Evolutionary conservation across 1,140 invertebrate genomes (phyloP).

Genomic region (Steinernema feltiae): DNA sequence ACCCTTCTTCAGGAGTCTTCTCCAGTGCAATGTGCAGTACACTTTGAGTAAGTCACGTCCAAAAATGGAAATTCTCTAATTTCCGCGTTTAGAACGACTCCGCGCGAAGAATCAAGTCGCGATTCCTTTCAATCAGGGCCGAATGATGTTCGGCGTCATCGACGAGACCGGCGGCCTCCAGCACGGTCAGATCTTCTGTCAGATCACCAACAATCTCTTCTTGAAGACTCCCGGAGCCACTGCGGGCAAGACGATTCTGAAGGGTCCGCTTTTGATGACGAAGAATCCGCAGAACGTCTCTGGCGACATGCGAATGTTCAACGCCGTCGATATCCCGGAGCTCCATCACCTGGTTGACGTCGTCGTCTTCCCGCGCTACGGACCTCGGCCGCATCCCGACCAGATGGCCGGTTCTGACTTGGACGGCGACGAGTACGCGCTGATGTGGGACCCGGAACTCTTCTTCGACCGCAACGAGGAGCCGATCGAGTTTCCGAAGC

Average conservation of each 20-base stretch:
- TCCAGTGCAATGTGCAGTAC: conserved; percentile 27
- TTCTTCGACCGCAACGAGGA: conserved; percentile 44
- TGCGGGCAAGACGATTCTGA: conserved; percentile 22
- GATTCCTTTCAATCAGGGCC: conserved; percentile 41
- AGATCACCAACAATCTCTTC: conserved; percentile 41
- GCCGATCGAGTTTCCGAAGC: conserved; percentile 41
- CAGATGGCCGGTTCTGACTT: conserved; percentile 58
- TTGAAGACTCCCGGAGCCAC: conserved; percentile 17
- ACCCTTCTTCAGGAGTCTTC: conserved; percentile 47
- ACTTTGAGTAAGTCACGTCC: conserved; percentile 24
- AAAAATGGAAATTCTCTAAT: neutral
- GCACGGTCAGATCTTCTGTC: conserved; percentile 53
- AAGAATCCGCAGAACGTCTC: conserved; percentile 58
- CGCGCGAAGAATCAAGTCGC: conserved; percentile 47
- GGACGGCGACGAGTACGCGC: conserved; percentile 57
- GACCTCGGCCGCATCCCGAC: conserved; percentile 56
- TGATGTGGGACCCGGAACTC: conserved; percentile 51
- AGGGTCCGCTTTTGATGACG: conserved; percentile 45
- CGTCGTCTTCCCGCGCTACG: conserved; percentile 57
- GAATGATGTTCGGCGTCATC: conserved; percentile 53
- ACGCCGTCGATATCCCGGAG: conserved; percentile 49
- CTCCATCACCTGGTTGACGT: conserved; percentile 56
- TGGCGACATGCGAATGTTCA: conserved; percentile 56
- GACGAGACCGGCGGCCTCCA: conserved; percentile 47
- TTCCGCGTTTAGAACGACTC: conserved; percentile 30